Conservation (phyloP, 2,888 invertebrate genomes). For the Eumacrocentrus americanus region DNA sequence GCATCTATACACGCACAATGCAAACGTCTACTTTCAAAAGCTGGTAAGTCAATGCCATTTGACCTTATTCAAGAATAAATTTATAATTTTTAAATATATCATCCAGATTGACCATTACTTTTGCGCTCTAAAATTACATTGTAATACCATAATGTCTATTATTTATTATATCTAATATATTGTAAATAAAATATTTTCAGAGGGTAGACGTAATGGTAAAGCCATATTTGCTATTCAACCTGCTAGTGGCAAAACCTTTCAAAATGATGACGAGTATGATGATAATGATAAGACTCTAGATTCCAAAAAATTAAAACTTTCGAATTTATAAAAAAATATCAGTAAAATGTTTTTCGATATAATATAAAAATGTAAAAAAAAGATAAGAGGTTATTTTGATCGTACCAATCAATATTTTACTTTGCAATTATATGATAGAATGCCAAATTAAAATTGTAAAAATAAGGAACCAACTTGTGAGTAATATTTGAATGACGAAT, state of each 20-base stretch:
- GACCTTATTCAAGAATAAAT: too few relatives aligned
- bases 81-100: too few relatives aligned
- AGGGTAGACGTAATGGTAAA: conserved; percentile 53
- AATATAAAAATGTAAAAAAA: not conserved
- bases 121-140: too few relatives aligned
- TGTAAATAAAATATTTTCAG: conserved; percentile 44
- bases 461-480: too few relatives aligned
- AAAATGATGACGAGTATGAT: conserved; percentile 15
- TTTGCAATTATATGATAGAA: too few relatives aligned
- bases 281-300: not conserved
- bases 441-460: conserved; percentile 1
- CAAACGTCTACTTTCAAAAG: conserved; percentile 69
- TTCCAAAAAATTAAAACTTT: not conserved
- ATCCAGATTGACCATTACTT: too few relatives aligned
- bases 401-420: too few relatives aligned
- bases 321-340: not conserved
- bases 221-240: conserved; percentile 44
- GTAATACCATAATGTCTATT: too few relatives aligned
- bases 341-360: not conserved
- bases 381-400: too few relatives aligned
- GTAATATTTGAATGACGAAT: not conserved
- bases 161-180: conserved; percentile 10
- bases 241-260: conserved; percentile 2
- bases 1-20: conserved; percentile 69
- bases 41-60: conserved; percentile 62